Base-by-base conservation (phyloP, 2,888 invertebrate species). In the Diadegma fenestrale region DNA sequence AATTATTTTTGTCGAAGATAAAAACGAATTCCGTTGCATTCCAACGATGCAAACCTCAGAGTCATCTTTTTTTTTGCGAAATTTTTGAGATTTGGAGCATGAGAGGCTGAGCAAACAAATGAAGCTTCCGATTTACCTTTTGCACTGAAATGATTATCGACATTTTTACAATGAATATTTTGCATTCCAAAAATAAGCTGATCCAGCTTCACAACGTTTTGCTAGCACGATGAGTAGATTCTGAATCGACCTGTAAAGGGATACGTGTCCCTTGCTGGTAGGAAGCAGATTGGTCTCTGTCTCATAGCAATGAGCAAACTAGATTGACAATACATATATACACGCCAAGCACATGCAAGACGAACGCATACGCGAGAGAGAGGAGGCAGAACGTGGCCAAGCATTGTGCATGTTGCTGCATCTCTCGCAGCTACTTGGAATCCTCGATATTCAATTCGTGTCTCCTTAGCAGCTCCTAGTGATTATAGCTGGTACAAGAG, bases 401-500 rank as follows among this genome's bases (percentile, higher is more conserved):
- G 71, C 63, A 41, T 33, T 22, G 51, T 71, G 45, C 54, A 54
- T 77, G 77, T 58, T 68, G 10, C 68, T 64, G 45, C 26, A 22
- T 14, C 61, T 48, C 61, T 72, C 71, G n/a, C 64, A 58, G 78
- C 69, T 69, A 80, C 76, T 80, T 71, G 84, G 76, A 80, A 84
- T 84, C 48, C 80, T 80, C 84, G 80, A 84, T 84, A 84, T 84
- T 84, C 84, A 80, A 84, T 84, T 84, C 80, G 75, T 76, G 54
- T 76, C 79, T 84, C 84, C 84, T 80, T 80, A 71, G 71, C 64
- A 76, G 80, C 48, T 48, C 64, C 45, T 41, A 76, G 71, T 71
- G 80, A 80, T 80, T 73, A 73, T 73, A 80, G 63, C 43, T 69
- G 37, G 63, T 66, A 76, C 71, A 84, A 69, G 61, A 84, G 80